Conservation (phyloP, 92 coral and sea anemone species). For the Palythoa grandis region DNA sequence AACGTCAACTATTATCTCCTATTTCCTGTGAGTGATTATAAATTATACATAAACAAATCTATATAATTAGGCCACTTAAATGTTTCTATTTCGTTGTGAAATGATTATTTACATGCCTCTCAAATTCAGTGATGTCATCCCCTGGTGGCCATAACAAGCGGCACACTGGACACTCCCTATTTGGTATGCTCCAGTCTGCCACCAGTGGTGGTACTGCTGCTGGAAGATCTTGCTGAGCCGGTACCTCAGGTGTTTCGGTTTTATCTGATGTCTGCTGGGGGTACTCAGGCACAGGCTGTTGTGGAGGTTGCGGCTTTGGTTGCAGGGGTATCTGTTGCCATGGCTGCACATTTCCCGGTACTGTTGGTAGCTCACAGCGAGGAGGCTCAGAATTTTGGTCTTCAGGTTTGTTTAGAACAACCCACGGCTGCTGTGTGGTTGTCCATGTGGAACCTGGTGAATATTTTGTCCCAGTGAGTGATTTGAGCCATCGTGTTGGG, state of each 20-base stretch:
- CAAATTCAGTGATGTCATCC: constrained; percentile 45
- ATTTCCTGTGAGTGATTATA: background rate
- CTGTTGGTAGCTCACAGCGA: background rate
- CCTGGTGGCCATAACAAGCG: constrained; percentile 84
- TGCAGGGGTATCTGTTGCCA: constrained; percentile 3
- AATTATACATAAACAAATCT: background rate
- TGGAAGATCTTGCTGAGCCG: constrained; percentile 27
- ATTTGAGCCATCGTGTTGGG: background rate
- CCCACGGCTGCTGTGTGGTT: constrained; percentile 22
- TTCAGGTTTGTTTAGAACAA: constrained; percentile 31
- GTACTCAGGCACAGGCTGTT: constrained; percentile 32
- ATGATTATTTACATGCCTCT: constrained; percentile 83
- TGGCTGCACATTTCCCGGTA: background rate
- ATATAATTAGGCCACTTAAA: background rate
- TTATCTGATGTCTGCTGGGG: constrained; percentile 20
- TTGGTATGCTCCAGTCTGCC: constrained; percentile 35
- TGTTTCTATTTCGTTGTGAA: constrained; percentile 34
- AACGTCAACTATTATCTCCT: too few relatives aligned
- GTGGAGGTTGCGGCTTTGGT: background rate
- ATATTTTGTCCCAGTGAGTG: background rate
- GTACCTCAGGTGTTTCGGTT: constrained; percentile 19
- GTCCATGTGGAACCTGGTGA: background rate
- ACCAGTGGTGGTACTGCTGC: constrained; percentile 37
- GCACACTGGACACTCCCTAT: constrained; percentile 89
- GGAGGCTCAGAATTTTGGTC: background rate